Evolutionary conservation across 2,888 invertebrate species (phyloP), one percentile per base, ranked within the genome.

Genomic region (Epistrophe eligans): DNA sequence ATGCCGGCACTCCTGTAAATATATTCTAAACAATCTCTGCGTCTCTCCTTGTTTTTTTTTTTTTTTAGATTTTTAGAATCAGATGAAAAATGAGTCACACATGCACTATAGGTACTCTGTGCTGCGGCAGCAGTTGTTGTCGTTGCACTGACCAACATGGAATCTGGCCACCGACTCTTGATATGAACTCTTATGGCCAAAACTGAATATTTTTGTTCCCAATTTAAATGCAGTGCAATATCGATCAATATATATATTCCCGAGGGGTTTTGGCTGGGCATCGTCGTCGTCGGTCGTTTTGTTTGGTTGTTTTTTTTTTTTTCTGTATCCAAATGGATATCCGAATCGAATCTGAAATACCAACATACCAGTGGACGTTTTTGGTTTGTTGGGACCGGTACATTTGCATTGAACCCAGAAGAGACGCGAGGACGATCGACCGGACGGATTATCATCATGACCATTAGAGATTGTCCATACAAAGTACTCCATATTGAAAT

Each of bases 201-300:
- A 55, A 76, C 43, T 43, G 64, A 76, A 64, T 48, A 45, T 73
- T 57, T 57, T 11, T 48, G 45, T 55, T 64, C 62, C 62, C 71
- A 79, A 72, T 72, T 87, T 76, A 83, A 87, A 83, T 83, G 60
- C 83, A 87, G 83, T 87, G 79, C 83, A 79, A 87, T 83, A 87
- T 87, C 83, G 83, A 83, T 87, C 87, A 87, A 87, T 87, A 83
- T 72, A 87, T 87, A 79, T 72, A 60, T 62, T 62, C 82, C 76
- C 43, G 32, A 35, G 40, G 79, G 82, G 82, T 71, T 57, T 17
- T 67, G 24, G 55, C 55, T 55, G 60, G 72, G 15, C 70, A 57
- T 64, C 35, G 28, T 66, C 28, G 57, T 40, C 35, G 15, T 15
- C 11, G 45, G 67, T 40, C 71, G 40, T 40, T 50, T 15, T 10